Conservation (phyloP, 2,888 invertebrate genomes). For the Microctonus aethiopoides region DNA sequence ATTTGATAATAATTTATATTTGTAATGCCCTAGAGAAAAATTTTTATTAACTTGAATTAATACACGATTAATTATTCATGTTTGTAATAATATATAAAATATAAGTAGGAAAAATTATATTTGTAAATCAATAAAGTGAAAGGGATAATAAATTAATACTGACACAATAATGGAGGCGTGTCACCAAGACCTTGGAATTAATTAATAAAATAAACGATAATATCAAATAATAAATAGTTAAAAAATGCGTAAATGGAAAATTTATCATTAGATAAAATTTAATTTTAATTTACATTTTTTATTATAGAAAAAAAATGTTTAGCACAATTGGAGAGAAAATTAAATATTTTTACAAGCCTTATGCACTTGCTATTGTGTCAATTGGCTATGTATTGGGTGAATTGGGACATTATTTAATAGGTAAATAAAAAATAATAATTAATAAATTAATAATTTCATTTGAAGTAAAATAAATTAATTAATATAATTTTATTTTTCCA, state of each 20-base stretch:
- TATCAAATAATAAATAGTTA: background rate
- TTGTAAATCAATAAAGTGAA: slow-evolving; percentile 3
- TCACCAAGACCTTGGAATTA: background rate
- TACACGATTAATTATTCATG: too few species aligned
- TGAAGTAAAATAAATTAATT: background rate
- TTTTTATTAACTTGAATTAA: too few species aligned
- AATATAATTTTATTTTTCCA: slow-evolving; percentile 20
- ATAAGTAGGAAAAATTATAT: background rate
- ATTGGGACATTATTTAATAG: slow-evolving; percentile 88
- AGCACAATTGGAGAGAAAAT: slow-evolving; percentile 71
- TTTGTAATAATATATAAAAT: too few species aligned
- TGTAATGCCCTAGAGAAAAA: too few species aligned
- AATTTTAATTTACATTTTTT: slow-evolving; percentile 14
- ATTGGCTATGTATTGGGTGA: slow-evolving; percentile 88
- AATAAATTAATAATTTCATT: background rate
- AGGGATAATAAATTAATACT: background rate
- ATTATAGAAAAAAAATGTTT: slow-evolving; percentile 59
- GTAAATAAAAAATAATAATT: slow-evolving; percentile 62
- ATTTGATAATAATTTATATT: too few species aligned
- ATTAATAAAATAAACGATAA: background rate
- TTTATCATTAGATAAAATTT: background rate
- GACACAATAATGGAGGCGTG: background rate
- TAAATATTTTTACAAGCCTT: slow-evolving; percentile 79
- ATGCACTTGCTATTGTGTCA: slow-evolving; percentile 83
- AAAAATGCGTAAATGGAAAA: background rate